Percentiles rank a stretch among this genome's conserved stretches.
Evolutionary conservation across 2,113 vertebrate species (phyloP).

Genomic region (Dascyllus trimaculatus): DNA sequence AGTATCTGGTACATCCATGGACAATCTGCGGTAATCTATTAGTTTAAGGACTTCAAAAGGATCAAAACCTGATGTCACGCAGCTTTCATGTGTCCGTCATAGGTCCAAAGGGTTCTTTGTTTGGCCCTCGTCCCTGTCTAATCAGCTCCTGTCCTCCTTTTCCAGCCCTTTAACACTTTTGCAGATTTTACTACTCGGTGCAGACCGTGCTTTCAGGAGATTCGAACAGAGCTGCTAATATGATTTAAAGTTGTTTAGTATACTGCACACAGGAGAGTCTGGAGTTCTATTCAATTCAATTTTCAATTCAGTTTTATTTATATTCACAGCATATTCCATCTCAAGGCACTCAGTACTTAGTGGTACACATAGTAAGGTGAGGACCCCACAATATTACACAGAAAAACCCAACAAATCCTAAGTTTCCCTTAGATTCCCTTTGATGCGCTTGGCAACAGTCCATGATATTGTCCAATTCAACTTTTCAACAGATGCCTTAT

Average conservation of each 20-base stretch:
- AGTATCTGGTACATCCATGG: too few relatives aligned
- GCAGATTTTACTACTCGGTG: background rate
- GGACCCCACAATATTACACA: too few relatives aligned
- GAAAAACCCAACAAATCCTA: too few relatives aligned
- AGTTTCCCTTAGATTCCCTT: too few relatives aligned
- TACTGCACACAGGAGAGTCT: background rate
- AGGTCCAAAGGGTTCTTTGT: background rate
- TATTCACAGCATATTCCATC: too few relatives aligned
- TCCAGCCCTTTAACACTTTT: background rate
- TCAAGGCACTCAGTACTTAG: too few relatives aligned
- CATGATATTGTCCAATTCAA: background rate
- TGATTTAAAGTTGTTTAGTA: background rate
- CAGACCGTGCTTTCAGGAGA: background rate
- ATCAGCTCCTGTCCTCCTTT: background rate
- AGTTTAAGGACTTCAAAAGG: background rate
- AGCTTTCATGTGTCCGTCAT: background rate
- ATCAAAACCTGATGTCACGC: background rate
- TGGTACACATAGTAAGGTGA: too few relatives aligned
- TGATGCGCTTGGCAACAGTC: too few relatives aligned
- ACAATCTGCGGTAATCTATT: background rate
- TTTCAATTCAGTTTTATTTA: too few relatives aligned
- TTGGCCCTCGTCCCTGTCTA: background rate
- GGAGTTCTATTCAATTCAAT: background rate
- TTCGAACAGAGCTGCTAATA: background rate
- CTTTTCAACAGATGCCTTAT: background rate